Evolutionary conservation across 2,797 vertebrate species (phyloP).

Genomic region (Gambelia wislizenii): DNA sequence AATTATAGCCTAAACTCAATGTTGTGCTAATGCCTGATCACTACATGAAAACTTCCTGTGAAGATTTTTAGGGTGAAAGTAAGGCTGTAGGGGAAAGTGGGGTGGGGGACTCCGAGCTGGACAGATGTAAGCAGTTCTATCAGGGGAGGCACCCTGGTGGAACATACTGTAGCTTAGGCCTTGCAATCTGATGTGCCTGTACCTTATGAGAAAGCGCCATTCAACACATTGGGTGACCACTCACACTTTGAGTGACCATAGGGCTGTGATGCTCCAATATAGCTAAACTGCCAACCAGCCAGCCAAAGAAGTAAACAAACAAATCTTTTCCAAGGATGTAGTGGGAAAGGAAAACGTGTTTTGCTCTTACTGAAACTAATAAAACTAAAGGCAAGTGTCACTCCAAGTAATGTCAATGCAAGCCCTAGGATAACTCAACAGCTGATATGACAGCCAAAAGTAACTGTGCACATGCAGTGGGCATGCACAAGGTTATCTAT

Average conservation of each 20-base stretch:
- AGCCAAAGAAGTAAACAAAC: not conserved
- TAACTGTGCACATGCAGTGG: constrained; percentile 58
- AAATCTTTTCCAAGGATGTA: not conserved
- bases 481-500: constrained; percentile 77
- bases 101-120: not conserved
- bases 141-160: not conserved
- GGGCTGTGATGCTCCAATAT: not conserved
- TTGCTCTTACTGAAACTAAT: constrained; percentile 62
- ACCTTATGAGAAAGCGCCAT: not conserved
- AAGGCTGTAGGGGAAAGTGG: not conserved
- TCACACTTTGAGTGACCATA: not conserved
- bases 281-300: not conserved
- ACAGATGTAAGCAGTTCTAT: not conserved
- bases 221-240: not conserved
- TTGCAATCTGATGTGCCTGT: not conserved
- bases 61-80: not conserved
- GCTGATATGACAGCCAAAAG: constrained; percentile 75
- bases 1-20: not conserved
- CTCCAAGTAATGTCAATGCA: constrained; percentile 63
- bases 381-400: constrained; percentile 67
- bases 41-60: not conserved
- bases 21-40: not conserved
- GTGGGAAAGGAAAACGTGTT: not conserved
- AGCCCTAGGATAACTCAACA: constrained; percentile 74
- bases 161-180: not conserved